Base-by-base conservation (phyloP, 2,797 vertebrate species). In the Vultur gryphus region DNA sequence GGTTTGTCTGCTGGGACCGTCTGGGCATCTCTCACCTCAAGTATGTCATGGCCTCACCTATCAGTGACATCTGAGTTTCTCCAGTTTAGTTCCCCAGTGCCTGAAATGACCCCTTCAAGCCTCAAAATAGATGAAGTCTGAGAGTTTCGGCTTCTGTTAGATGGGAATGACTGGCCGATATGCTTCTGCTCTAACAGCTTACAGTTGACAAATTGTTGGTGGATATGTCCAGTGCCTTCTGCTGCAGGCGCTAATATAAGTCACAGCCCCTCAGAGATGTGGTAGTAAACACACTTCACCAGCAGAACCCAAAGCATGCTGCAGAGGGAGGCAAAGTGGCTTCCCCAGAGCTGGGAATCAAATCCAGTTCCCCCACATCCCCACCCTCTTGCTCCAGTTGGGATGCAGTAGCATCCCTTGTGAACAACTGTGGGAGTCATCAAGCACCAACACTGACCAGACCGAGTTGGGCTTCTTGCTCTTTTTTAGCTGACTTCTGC, bases 201-300 rank as follows among this genome's bases (percentile, higher is more conserved):
- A 65, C 35, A 26, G 16, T 31, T 87, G 57, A 43, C 14, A 29
- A 39, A 78, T 14, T 72, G 44, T 4, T 66, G 29, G 48, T 72
- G 66, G 66, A 7, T 48, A 71, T 1, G 3, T 55, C 33, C 41
- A 72, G 23, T 0, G 0, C 13, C 15, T 67, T 59, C 49, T 75
- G 35, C 48, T 35, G 20, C 1, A 2, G 41, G 52, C 10, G 13
- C 14, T 21, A 44, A 51, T 5, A 1, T 1, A 48, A 48, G 25
- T 28, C 44, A 64, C 18, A 78, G n/a, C 10, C 39, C 8, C 13
- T 75, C 19, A 9, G 28, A 72, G 59, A 39, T 11, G 37, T 11
- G 16, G 14, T 7, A 48, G 28, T 31, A 44, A 57, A 57, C 26
- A 83, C 2, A 7, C 15, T 11, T 49, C 33, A 44, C 17, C n/a